Base-by-base conservation (phyloP, 2,888 invertebrate species). In the Cheilosia soror region DNA sequence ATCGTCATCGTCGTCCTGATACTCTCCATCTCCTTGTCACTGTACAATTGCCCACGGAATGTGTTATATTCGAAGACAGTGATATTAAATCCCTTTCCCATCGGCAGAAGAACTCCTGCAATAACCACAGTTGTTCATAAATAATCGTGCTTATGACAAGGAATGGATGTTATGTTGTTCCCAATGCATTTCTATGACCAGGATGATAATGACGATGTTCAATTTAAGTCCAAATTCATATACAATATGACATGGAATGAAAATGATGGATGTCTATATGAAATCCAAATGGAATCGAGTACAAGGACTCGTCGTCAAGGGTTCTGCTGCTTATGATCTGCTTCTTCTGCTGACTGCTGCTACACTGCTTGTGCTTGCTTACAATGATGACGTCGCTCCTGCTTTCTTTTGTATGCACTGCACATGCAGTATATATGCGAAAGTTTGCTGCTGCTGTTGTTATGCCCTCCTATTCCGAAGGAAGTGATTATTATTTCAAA, bases 61-160 rank as follows among this genome's bases (percentile, higher is more conserved):
- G 53, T 75, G 75, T 75, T 60, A 60, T 60, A 60, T 60, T 66
- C 42, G 42, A 75, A 80, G 69, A 71, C 73, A 80, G 58, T 79
- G 55, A 55, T 69, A 69, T 79, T 53, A 63, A 79, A 47, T 68
- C 49, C 51, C 13, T 68, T 42, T 7, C 27, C 29, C 51, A 65
- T 57, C 58, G 15, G 20, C 47, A 31, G 65, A 3, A 37, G 27
- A 40, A 55, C 55, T 71, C 49, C 49, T 76, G 84, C 49, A 72
- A 72, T 80, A 85, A 80, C 80, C 71, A 66, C 80, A 62, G 47
- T 69, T 73, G 53, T 85, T 85, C 85, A 81, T 85, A 81, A 81
- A 81, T 81, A 85, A 81, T 76, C 76, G 55, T 85, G 76, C 84
- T 85, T 72, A 76, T 85, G 85, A 81, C 85, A 85, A 73, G 76